These are phyloP conservation scores for Leptestheria dahalacensis DNA, from an alignment of 1,140 invertebrate genomes.

Conservation along the genomic window DNA sequence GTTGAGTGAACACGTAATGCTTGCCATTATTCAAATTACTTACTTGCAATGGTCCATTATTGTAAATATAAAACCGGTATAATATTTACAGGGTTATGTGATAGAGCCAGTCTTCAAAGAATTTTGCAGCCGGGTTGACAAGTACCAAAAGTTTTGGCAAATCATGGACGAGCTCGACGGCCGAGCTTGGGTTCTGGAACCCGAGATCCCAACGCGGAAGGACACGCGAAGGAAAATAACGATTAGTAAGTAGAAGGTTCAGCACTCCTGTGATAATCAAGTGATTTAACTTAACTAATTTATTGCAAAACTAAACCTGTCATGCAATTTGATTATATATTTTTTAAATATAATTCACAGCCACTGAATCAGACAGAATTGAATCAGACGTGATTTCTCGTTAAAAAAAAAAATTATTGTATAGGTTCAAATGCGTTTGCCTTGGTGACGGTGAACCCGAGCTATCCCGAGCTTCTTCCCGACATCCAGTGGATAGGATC, in stretches of 20 bases:
- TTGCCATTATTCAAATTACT: too few relatives aligned
- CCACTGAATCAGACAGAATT: too few relatives aligned
- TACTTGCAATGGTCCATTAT: too few relatives aligned
- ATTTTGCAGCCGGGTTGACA: not conserved
- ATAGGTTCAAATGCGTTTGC: not conserved
- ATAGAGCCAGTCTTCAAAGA: not conserved
- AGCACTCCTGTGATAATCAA: too few relatives aligned
- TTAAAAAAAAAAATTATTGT: not conserved
- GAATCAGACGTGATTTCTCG: too few relatives aligned
- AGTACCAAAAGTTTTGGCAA: constrained; percentile 31
- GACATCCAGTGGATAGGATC: not conserved
- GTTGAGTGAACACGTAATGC: too few relatives aligned
- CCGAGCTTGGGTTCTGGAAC: constrained; percentile 31
- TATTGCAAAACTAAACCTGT: too few relatives aligned
- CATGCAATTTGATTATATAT: too few relatives aligned
- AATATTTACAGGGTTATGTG: too few relatives aligned
- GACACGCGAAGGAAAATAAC: constrained; percentile 29
- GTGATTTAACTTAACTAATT: too few relatives aligned
- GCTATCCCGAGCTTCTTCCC: constrained; percentile 1
- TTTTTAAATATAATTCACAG: not conserved
- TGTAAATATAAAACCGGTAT: too few relatives aligned
- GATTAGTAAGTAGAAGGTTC: too few relatives aligned
- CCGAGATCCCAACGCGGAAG: constrained; percentile 26
- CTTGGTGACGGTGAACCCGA: not conserved
- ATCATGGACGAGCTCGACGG: constrained; percentile 30